A percentile compares a stretch with the other conserved stretches of the same genome.
Conservation (phyloP, 2,797 vertebrate genomes). For the Pterois miles region DNA sequence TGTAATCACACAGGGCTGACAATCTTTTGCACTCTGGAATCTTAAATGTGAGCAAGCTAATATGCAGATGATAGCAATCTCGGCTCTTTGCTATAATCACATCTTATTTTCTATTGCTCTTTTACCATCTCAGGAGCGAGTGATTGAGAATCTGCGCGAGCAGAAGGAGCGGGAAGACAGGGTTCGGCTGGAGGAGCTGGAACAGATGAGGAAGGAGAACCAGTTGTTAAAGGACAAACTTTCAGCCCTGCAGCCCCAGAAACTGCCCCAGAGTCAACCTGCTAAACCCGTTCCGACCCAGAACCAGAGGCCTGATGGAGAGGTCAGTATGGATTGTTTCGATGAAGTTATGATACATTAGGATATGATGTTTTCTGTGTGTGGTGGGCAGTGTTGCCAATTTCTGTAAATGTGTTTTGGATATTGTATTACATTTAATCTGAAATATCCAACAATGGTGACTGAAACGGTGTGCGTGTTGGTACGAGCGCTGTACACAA, state of each 20-base stretch:
- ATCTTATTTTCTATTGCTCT: not conserved
- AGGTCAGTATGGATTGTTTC: conserved; percentile 83
- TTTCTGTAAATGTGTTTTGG: not conserved
- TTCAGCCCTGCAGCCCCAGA: conserved; percentile 87
- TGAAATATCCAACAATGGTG: conserved; percentile 2
- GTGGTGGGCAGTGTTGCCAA: not conserved
- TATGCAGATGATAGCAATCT: not conserved
- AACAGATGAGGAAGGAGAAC: conserved; percentile 94
- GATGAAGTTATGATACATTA: not conserved
- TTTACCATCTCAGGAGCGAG: conserved; percentile 87
- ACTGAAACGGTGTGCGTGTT: conserved; percentile 26
- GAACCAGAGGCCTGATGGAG: conserved; percentile 83
- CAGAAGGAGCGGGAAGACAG: conserved; percentile 92
- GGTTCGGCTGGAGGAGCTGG: conserved; percentile 90
- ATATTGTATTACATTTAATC: not conserved
- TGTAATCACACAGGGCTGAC: conserved; percentile 28
- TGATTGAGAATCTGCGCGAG: conserved; percentile 95
- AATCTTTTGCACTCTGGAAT: conserved; percentile 16
- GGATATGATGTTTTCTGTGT: not conserved
- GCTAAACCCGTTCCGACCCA: conserved; percentile 37
- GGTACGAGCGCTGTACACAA: not conserved
- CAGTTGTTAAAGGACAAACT: conserved; percentile 93
- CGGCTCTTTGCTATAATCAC: not conserved
- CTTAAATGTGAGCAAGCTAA: conserved; percentile 2
- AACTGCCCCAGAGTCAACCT: conserved; percentile 51